These are phyloP conservation scores for Clitarchus hookeri DNA, from an alignment of 2,888 invertebrate genomes.

Conservation along the genomic window DNA sequence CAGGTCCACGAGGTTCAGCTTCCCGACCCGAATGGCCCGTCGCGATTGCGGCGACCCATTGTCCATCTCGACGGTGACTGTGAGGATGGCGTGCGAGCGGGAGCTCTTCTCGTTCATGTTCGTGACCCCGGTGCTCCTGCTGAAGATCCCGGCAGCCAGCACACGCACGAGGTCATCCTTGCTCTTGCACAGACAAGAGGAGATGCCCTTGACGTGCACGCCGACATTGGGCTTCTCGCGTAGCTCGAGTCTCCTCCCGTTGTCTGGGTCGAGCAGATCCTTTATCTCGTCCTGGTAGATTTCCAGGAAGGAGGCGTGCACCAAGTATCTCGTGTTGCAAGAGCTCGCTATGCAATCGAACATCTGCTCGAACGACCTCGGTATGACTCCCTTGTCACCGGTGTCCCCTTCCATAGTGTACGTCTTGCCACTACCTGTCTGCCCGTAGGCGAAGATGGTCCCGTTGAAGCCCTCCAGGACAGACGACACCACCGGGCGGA, in stretches of 20 bases:
- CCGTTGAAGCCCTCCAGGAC: constrained; percentile 66
- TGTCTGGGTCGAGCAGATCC: constrained; percentile 61
- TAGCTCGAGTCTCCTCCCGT: constrained; percentile 53
- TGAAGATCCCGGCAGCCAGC: constrained; percentile 63
- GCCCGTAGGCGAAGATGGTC: constrained; percentile 55
- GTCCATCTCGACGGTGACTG: constrained; percentile 60
- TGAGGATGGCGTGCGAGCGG: constrained; percentile 66
- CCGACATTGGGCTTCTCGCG: constrained; percentile 61
- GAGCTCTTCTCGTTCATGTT: constrained; percentile 67
- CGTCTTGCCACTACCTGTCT: too few relatives aligned
- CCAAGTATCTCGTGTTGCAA: constrained; percentile 61
- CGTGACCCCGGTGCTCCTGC: constrained; percentile 57
- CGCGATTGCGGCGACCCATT: neutral
- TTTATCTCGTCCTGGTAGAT: constrained; percentile 60
- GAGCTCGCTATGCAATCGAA: constrained; percentile 61
- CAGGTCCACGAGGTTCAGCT: constrained; percentile 62
- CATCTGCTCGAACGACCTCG: constrained; percentile 65
- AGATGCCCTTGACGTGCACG: constrained; percentile 63
- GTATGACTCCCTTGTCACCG: constrained; percentile 66
- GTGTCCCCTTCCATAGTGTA: constrained; percentile 66
- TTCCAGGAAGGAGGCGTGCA: constrained; percentile 65
- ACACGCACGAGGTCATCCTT: constrained; percentile 63
- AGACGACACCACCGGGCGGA: constrained; percentile 62
- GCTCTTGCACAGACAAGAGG: constrained; percentile 62
- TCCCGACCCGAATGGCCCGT: constrained; percentile 57